Evolutionary conservation across 2,888 invertebrate genomes (phyloP), one percentile per base, ranked within the genome.

Genomic region (Neria commutata): DNA sequence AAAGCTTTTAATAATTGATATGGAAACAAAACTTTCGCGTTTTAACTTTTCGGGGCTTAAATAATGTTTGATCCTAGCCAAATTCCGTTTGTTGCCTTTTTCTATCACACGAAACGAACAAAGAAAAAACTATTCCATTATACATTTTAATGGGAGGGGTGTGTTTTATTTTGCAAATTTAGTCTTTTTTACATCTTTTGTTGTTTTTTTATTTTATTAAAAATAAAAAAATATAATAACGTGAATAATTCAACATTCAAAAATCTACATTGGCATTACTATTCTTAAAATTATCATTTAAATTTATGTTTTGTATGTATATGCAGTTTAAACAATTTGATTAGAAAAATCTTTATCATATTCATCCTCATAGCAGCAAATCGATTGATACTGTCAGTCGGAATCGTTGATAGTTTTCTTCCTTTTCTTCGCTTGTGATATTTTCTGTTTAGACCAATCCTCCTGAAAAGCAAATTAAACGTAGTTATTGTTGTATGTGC

Each of bases 391-490:
- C 83, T 84, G 89, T 93, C 91, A 95, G 88, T 95, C 95, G 83
- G 94, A 95, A 83, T 95, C 95, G 67, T 94, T 80, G 11, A 92
- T 89, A 59, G 92, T 89, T 85, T 92, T 92, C 90, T 94, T 94
- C 83, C 95, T 87, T 79, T 94, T 91, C 83, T 95, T 95, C 64
- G 92, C 90, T 83, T 92, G 92, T 83, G 74, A 67, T 26, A 74
- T 70, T 73, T 93, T 93, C 73, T 92, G 92, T 83, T 94, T 94
- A 23, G 92, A 90, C 77, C 94, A 90, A 84, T 94, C 94, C 83
- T 95, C 95, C 79, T 95, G 91, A 89, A 69, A 74, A 45, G 50
- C 54, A 52, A 52, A 23, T 25, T 53, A 42, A 51, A 46, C 6
- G 49, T 37, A 4, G 17, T 21, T 25, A 26, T 45, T 14, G 3